Base-by-base conservation (phyloP, 2,797 vertebrate species). In the Numenius phaeopus region DNA sequence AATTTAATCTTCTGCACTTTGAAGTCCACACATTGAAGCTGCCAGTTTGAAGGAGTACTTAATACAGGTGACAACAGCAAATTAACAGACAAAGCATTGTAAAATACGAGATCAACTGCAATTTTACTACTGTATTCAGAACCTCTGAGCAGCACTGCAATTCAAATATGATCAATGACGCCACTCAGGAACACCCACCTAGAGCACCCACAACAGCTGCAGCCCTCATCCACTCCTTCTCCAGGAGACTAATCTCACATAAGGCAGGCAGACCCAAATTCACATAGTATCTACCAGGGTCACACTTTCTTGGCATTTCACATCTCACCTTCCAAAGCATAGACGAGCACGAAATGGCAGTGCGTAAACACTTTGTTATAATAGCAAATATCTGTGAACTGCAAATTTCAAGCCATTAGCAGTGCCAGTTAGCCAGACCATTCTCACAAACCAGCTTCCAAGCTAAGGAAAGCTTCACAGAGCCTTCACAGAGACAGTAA, bases 151-250 rank as follows among this genome's bases (percentile, higher is more conserved):
- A 79, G 58, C 22, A 42, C 20, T 20, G 42, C 62, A 58, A 83
- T 11, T 65, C n/a, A 79, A n/a, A 16, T 32, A 49, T 1, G 3
- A 55, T 3, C 30, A 22, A 10, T 7, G 32, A 61, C 0, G 0
- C 18, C n/a, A 40, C 11, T 7, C 11, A 44, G 15, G 54, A 81
- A 67, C 32, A 78, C 17, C 11, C 6, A 50, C 19, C 9, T 4
- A 17, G 15, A 57, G 44, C 22, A 76, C 6, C 13, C 34, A 44
- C 5, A 23, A 24, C 14, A 69, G 15, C 19, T 32, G 24, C 19
- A 47, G 46, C 26, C 17, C 44, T 54, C 32, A 30, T 44, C 66
- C 17, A 30, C 8, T 29, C 20, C 27, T 64, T 24, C 8, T 39
- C 27, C 1, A 3, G 71, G 8, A 20, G 18, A 6, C 4, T 61